Percentiles rank a stretch among this genome's conserved stretches.
Evolutionary conservation across 2,888 invertebrate species (phyloP).

Genomic region (Eupithecia pulchellata): DNA sequence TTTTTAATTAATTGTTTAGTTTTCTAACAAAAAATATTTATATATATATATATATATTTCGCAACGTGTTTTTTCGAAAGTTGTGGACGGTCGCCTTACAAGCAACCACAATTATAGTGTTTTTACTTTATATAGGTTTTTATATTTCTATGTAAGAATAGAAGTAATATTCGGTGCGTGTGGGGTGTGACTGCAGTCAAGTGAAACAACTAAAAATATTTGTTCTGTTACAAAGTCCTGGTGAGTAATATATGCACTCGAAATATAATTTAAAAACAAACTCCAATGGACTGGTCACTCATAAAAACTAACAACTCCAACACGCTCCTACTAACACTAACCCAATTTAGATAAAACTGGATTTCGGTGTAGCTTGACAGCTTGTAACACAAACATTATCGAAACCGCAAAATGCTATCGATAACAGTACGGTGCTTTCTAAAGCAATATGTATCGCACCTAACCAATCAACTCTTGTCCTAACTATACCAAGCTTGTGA

Average conservation of each 20-base stretch:
- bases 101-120: neutral
- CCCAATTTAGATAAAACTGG: neutral
- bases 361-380: slow-evolving; percentile 1
- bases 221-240: slow-evolving; percentile 1
- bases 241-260: slow-evolving; percentile 3
- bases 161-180: neutral
- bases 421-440: neutral
- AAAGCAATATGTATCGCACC: neutral
- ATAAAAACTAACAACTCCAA: slow-evolving; percentile 10
- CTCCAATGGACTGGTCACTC: slow-evolving; percentile 3
- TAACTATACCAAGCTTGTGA: neutral
- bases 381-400: neutral
- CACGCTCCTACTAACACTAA: slow-evolving; percentile 10
- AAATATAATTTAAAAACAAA: neutral
- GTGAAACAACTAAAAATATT: slow-evolving; percentile 4
- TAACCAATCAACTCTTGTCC: neutral
- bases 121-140: neutral
- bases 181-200: neutral
- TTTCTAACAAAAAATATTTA: no score
- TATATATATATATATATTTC: no score
- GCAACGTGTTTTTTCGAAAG: neutral
- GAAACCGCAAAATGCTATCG: neutral
- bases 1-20: no score
- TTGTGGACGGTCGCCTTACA: neutral
- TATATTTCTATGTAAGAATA: neutral